These are phyloP conservation scores for Platycheirus albimanus DNA, from an alignment of 2,888 invertebrate genomes.

Conservation along the genomic window DNA sequence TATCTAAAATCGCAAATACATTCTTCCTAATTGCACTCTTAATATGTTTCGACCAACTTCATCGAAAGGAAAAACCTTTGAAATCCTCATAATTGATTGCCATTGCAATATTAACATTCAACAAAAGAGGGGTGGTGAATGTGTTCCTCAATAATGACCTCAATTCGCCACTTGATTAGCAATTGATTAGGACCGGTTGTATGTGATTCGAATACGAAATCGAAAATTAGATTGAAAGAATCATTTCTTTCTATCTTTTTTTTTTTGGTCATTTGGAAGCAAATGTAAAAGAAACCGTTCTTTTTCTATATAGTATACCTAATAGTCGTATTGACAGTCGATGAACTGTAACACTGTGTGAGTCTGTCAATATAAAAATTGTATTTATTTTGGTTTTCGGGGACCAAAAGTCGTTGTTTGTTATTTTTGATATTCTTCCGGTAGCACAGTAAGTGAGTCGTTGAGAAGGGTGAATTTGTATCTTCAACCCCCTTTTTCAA, in stretches of 20 bases:
- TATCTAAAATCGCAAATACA: neutral
- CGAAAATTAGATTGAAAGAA: constrained; percentile 36
- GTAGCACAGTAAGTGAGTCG: neutral
- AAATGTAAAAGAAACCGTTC: too few species aligned
- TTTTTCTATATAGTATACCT: too few species aligned
- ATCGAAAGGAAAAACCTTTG: neutral
- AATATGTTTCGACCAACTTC: constrained; percentile 19
- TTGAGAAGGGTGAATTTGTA: constrained; percentile 27
- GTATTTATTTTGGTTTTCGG: constrained; percentile 38
- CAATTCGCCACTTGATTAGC: constrained; percentile 74
- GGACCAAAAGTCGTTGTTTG: constrained; percentile 38
- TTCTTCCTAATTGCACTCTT: constrained; percentile 52
- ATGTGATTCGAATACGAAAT: constrained; percentile 70
- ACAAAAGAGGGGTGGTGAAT: constrained; percentile 33
- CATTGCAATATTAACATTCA: neutral
- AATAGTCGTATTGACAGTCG: constrained; percentile 22
- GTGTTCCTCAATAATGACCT: constrained; percentile 52
- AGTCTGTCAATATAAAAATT: constrained; percentile 52
- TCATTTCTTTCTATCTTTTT: too few species aligned
- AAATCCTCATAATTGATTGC: constrained; percentile 42
- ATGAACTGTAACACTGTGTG: constrained; percentile 17
- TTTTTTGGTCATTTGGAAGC: too few species aligned
- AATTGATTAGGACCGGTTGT: constrained; percentile 61
- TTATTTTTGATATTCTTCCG: constrained; percentile 68
- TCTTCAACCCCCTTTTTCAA: constrained; percentile 18